These are phyloP conservation scores for Xenops minutus DNA, from an alignment of 2,797 vertebrate species.

Conservation along the genomic window DNA sequence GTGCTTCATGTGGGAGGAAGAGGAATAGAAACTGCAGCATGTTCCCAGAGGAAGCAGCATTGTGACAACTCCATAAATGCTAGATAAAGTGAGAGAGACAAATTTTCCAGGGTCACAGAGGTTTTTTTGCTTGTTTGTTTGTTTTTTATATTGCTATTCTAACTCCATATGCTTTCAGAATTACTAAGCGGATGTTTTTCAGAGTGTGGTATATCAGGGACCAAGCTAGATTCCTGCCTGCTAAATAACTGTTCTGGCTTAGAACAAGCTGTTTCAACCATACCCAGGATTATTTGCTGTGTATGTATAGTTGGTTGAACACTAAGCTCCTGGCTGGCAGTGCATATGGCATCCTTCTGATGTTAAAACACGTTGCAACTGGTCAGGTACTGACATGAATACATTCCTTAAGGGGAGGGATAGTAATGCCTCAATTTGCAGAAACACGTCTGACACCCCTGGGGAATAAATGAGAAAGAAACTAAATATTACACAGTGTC, in stretches of 20 bases:
- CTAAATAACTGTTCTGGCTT: neutral
- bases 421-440: neutral
- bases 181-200: neutral
- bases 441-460: neutral
- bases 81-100: neutral
- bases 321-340: neutral
- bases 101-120: neutral
- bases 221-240: neutral
- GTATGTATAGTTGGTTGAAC: neutral
- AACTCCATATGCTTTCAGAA: neutral
- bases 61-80: neutral
- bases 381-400: constrained; percentile 68
- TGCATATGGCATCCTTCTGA: neutral
- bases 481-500: constrained; percentile 43
- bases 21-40: neutral
- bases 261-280: neutral
- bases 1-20: neutral
- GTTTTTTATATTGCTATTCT: neutral
- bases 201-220: neutral
- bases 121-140: neutral
- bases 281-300: neutral
- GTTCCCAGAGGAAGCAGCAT: neutral
- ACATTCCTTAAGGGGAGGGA: constrained; percentile 50
- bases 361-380: constrained; percentile 55
- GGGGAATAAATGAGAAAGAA: constrained; percentile 36